Evolutionary conservation across 1,140 invertebrate species (phyloP).

Genomic region (Conus betulinus): DNA sequence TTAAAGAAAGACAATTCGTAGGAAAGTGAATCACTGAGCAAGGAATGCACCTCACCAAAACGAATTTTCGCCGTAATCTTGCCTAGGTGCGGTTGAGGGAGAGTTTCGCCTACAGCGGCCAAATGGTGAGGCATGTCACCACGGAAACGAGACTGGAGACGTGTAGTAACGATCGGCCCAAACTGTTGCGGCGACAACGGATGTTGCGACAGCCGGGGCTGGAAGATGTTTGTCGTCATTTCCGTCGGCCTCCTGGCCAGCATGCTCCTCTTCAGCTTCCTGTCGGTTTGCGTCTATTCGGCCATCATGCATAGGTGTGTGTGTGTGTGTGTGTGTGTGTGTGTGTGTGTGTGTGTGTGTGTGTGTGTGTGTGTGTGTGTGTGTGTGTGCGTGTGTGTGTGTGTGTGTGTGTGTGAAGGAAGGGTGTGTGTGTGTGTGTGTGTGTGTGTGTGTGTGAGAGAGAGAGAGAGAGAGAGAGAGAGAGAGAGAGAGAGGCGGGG

Average conservation of each 20-base stretch:
- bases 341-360: neutral
- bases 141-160: neutral
- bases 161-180: neutral
- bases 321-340: neutral
- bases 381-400: neutral
- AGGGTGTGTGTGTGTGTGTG: neutral
- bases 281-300: neutral
- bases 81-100: neutral
- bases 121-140: neutral
- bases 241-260: neutral
- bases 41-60: too few relatives aligned
- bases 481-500: too few relatives aligned
- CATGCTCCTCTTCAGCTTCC: neutral
- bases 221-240: neutral
- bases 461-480: too few relatives aligned
- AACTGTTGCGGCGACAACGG: neutral
- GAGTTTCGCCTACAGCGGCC: neutral
- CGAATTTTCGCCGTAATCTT: too few relatives aligned
- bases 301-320: neutral
- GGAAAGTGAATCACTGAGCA: too few relatives aligned
- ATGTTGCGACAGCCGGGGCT: constrained; percentile 5
- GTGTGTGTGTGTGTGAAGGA: neutral
- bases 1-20: too few relatives aligned
- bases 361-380: neutral
- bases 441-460: too few relatives aligned